A percentile compares a stretch with the other conserved stretches of the same genome.
Conservation (phyloP, 2,797 vertebrate species). For the Podarcis siculus region DNA sequence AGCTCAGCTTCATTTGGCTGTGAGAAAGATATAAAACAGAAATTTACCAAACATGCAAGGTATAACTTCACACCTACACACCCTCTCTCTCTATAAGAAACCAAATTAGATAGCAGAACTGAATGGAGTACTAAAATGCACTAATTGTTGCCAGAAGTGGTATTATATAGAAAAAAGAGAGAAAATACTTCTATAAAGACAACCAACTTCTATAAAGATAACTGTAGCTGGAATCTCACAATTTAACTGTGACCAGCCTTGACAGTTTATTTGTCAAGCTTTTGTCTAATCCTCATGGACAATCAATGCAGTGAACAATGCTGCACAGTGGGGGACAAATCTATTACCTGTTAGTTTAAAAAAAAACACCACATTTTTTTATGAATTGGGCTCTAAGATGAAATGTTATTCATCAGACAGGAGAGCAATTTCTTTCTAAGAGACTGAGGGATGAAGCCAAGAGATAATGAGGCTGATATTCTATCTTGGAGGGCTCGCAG, state of each 20-base stretch:
- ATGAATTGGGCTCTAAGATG: not conserved
- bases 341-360: not conserved
- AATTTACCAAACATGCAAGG: not conserved
- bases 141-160: not conserved
- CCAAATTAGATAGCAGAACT: not conserved
- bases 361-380: not conserved
- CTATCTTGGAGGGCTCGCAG: not conserved
- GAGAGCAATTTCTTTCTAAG: not conserved
- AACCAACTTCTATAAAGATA: not conserved
- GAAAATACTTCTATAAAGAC: not conserved
- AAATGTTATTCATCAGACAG: slow-evolving; percentile 1
- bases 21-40: not conserved
- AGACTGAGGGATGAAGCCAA: slow-evolving; percentile 1
- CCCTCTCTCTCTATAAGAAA: not conserved
- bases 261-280: slow-evolving; percentile 5
- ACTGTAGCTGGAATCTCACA: not conserved
- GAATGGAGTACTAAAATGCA: not conserved
- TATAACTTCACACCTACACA: not conserved
- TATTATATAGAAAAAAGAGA: not conserved
- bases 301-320: not conserved
- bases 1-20: not conserved
- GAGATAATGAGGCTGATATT: slow-evolving; percentile 1
- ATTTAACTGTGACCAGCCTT: not conserved
- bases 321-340: not conserved
- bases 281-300: not conserved